These are phyloP conservation scores for Otis tarda DNA, from an alignment of 2,113 vertebrate genomes.

Conservation along the genomic window DNA sequence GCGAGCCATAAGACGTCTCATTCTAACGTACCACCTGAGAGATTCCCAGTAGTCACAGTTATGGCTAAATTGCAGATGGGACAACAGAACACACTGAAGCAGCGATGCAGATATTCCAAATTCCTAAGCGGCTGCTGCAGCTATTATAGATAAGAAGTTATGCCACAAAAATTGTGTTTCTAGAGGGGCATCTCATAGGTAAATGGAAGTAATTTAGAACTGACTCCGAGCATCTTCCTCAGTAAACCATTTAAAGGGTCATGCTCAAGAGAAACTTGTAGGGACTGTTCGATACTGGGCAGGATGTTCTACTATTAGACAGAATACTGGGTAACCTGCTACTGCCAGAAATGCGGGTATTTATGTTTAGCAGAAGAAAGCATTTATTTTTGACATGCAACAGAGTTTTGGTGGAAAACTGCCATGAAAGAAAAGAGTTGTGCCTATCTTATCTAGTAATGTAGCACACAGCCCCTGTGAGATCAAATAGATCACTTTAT, in stretches of 20 bases:
- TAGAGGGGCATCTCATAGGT: neutral
- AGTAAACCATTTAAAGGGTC: neutral
- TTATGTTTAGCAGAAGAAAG: neutral
- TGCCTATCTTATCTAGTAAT: neutral
- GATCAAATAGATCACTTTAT: neutral
- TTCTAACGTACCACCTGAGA: neutral
- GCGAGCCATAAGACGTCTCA: neutral
- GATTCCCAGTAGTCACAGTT: neutral
- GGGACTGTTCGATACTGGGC: neutral
- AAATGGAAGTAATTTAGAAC: neutral
- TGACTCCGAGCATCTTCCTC: neutral
- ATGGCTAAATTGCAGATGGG: neutral
- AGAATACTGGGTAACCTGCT: accelerated
- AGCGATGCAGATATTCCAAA: neutral
- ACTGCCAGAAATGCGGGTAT: neutral
- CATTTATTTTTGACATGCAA: neutral
- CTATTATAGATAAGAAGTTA: neutral
- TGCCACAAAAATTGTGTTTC: neutral
- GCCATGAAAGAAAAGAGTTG: neutral
- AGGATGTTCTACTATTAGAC: neutral
- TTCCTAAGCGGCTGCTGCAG: neutral
- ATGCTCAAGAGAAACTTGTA: neutral
- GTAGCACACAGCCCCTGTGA: neutral
- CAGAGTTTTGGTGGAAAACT: neutral
- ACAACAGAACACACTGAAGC: neutral